Percentiles rank a stretch among this genome's conserved stretches.
These are phyloP conservation scores for Eurypyga helias DNA, from an alignment of 2,113 vertebrate species.

Conservation along the genomic window DNA sequence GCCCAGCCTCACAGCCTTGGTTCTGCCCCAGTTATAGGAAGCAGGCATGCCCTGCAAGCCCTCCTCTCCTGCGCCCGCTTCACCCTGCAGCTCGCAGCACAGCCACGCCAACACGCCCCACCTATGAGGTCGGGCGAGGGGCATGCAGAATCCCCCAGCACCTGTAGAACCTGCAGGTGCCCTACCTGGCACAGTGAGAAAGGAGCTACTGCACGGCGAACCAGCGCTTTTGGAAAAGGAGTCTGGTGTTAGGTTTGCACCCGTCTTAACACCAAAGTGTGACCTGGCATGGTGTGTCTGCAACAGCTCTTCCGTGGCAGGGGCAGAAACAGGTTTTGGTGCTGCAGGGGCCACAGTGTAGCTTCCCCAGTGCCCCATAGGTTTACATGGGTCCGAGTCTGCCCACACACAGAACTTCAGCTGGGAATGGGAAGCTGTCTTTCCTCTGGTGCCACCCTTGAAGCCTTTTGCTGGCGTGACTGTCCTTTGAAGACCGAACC, in stretches of 20 bases:
- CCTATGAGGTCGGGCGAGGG: neutral
- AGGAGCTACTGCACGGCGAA: neutral
- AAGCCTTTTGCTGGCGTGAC: neutral
- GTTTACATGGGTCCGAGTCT: neutral
- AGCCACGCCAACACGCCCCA: neutral
- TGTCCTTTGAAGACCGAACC: neutral
- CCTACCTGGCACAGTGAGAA: accelerated
- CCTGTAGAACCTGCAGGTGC: neutral
- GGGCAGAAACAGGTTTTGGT: accelerated
- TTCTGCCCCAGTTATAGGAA: neutral
- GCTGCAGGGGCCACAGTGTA: neutral
- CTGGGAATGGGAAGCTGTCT: neutral
- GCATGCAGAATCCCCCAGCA: accelerated
- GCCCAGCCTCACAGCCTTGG: neutral
- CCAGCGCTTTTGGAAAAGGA: neutral
- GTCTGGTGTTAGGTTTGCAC: no score
- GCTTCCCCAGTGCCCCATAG: accelerated
- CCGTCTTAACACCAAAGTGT: neutral
- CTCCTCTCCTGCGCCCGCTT: neutral
- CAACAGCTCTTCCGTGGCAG: neutral
- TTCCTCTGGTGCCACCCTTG: neutral
- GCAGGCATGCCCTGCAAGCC: neutral
- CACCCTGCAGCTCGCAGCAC: no score
- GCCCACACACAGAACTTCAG: neutral
- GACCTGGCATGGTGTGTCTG: accelerated